A percentile compares a stretch with the other conserved stretches of the same genome.
Evolutionary conservation across 1,140 invertebrate species (phyloP).

Genomic region (Drosophila malerkotliana): DNA sequence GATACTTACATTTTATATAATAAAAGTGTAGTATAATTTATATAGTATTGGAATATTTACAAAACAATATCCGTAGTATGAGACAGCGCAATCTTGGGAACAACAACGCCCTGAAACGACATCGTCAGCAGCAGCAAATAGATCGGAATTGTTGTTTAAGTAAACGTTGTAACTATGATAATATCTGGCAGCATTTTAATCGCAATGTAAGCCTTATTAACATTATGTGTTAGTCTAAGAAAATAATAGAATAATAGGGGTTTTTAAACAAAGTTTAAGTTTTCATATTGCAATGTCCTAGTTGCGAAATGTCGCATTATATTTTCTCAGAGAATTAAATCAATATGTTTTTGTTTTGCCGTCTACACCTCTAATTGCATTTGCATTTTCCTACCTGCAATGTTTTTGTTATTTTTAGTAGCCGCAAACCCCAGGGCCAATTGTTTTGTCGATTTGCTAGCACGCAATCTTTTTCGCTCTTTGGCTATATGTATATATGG

Average conservation of each 20-base stretch:
- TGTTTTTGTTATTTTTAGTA: constrained; percentile 37
- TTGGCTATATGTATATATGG: neutral
- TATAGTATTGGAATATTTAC: constrained; percentile 10
- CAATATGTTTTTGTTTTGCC: constrained; percentile 26
- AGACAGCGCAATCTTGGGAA: constrained; percentile 58
- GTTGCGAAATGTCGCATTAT: neutral
- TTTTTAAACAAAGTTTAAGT: too few species aligned
- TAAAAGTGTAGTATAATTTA: constrained; percentile 23
- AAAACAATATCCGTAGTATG: constrained; percentile 55
- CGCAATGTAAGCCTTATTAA: constrained; percentile 55
- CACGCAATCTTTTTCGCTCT: constrained; percentile 16
- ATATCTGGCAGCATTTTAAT: constrained; percentile 67
- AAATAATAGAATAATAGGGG: too few species aligned
- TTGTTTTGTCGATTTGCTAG: constrained; percentile 63
- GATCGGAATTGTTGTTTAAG: constrained; percentile 61
- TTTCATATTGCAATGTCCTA: too few species aligned
- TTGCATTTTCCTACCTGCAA: constrained; percentile 36
- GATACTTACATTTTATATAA: constrained; percentile 65
- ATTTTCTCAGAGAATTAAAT: constrained; percentile 10
- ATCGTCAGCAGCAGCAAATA: constrained; percentile 45
- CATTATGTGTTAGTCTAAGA: too few species aligned
- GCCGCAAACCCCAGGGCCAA: constrained; percentile 5
- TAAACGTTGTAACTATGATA: constrained; percentile 70
- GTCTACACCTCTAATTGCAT: constrained; percentile 34
- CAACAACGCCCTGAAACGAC: constrained; percentile 53